phyloP scores from a whole-genome alignment of 2,113 vertebrate species.

The Ursus arctos region DNA sequence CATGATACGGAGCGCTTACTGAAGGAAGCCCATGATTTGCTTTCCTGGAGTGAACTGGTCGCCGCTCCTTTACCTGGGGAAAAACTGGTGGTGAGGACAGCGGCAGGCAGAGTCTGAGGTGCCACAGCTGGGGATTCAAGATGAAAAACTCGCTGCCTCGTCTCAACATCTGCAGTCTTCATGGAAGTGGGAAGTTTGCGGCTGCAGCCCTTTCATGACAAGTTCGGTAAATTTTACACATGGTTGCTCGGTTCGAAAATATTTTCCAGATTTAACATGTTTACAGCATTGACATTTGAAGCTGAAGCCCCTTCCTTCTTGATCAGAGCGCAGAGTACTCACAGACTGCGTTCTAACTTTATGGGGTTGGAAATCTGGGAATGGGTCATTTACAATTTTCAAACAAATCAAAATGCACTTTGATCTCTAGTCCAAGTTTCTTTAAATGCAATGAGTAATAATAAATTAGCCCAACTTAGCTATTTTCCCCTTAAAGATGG shows the following conservation, averaged over 20 bases:
- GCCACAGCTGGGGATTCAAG: conserved; percentile 82
- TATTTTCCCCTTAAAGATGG: conserved; percentile 85
- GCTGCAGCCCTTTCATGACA: conserved; percentile 91
- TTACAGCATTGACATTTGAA: conserved; percentile 90
- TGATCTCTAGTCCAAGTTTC: conserved; percentile 89
- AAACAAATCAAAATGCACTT: conserved; percentile 90
- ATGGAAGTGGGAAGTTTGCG: conserved; percentile 87
- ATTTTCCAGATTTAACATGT: conserved; percentile 92
- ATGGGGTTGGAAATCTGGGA: conserved; percentile 88
- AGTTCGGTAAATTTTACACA: conserved; percentile 94
- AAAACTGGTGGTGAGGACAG: conserved; percentile 79
- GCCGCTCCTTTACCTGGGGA: conserved; percentile 80
- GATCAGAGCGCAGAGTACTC: conserved; percentile 83
- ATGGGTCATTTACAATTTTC: conserved; percentile 91
- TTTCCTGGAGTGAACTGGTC: conserved; percentile 77
- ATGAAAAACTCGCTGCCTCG: conserved; percentile 71
- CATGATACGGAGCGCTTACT: conserved; percentile 74
- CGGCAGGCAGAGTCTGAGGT: conserved; percentile 61
- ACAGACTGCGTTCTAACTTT: conserved; percentile 88
- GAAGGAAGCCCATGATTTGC: conserved; percentile 72
- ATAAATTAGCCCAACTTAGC: conserved; percentile 82
- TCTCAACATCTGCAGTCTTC: conserved; percentile 89
- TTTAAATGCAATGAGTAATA: conserved; percentile 85
- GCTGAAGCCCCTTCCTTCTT: conserved; percentile 87
- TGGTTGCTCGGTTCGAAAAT: conserved; percentile 92